phyloP scores from a whole-genome alignment of 2,797 vertebrate genomes.

The Poeciliopsis gracilis region DNA sequence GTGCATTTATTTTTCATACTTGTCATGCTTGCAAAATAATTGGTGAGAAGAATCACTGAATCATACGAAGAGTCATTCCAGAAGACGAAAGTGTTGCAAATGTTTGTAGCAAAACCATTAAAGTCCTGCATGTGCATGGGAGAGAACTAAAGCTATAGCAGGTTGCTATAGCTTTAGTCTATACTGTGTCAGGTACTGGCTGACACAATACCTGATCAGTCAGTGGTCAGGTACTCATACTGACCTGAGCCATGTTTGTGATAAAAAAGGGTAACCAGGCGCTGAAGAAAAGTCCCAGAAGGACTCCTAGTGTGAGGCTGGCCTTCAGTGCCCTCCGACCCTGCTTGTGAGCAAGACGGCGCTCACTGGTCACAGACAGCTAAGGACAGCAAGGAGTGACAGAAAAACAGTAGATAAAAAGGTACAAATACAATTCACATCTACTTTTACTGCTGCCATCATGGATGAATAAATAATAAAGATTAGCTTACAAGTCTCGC shows the following conservation, averaged over 20 bases:
- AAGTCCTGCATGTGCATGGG: not conserved
- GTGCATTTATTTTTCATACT: conserved; percentile 38
- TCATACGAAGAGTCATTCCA: conserved; percentile 10
- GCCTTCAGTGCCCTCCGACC: conserved; percentile 94
- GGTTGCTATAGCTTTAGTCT: not conserved
- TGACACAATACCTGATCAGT: no score
- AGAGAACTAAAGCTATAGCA: not conserved
- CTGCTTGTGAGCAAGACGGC: conserved; percentile 88
- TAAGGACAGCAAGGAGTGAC: conserved; percentile 39
- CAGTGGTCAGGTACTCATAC: conserved; percentile 29
- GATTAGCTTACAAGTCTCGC: not conserved
- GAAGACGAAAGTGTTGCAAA: not conserved
- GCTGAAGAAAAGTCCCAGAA: conserved; percentile 95
- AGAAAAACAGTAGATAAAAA: not conserved
- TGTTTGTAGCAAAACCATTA: not conserved
- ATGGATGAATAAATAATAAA: not conserved
- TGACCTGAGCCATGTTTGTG: conserved; percentile 93
- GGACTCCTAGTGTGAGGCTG: conserved; percentile 93
- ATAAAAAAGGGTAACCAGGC: conserved; percentile 97
- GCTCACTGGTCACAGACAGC: conserved; percentile 80
- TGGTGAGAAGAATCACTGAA: conserved; percentile 32
- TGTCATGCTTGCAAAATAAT: conserved; percentile 16
- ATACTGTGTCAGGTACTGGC: no score
- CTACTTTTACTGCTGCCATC: not conserved
- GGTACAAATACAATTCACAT: not conserved